A percentile compares a stretch with the other conserved stretches of the same genome.
These are phyloP conservation scores for Therioaphis trifolii DNA, from an alignment of 2,888 invertebrate species.

Conservation along the genomic window DNA sequence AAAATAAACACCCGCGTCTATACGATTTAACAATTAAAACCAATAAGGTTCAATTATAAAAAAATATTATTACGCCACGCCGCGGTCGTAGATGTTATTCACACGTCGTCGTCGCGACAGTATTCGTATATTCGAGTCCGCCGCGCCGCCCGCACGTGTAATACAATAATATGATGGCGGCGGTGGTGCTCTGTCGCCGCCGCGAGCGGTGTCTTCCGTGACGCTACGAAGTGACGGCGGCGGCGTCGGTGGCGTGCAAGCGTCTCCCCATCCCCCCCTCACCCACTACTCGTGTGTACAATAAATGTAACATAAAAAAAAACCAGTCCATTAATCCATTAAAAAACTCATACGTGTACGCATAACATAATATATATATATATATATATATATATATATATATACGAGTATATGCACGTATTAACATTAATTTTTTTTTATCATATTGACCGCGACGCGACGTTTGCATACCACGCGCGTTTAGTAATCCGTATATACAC, in stretches of 20 bases:
- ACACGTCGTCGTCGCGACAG: not conserved
- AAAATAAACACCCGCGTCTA: not conserved
- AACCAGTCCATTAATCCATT: slow-evolving; percentile 33
- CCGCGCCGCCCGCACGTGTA: slow-evolving; percentile 22
- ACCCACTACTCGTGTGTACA: not conserved
- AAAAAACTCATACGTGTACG: too few species aligned
- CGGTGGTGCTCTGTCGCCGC: not conserved
- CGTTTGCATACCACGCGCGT: slow-evolving; percentile 31
- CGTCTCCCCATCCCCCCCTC: not conserved
- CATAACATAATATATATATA: too few species aligned
- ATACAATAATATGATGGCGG: too few species aligned
- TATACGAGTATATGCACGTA: too few species aligned
- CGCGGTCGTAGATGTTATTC: slow-evolving; percentile 10
- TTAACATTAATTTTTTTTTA: slow-evolving; percentile 1
- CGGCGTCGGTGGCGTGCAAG: too few species aligned
- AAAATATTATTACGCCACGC: too few species aligned
- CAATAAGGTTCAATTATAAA: slow-evolving; percentile 56
- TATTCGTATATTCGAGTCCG: not conserved
- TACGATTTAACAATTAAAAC: slow-evolving; percentile 51
- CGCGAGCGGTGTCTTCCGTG: not conserved
- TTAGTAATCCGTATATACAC: slow-evolving; percentile 25
- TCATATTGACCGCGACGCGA: slow-evolving; percentile 33
- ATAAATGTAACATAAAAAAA: slow-evolving; percentile 9
- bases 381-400: too few species aligned
- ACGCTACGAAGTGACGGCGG: not conserved